phyloP scores from a whole-genome alignment of 2,113 vertebrate genomes.

The Aphelocoma coerulescens region DNA sequence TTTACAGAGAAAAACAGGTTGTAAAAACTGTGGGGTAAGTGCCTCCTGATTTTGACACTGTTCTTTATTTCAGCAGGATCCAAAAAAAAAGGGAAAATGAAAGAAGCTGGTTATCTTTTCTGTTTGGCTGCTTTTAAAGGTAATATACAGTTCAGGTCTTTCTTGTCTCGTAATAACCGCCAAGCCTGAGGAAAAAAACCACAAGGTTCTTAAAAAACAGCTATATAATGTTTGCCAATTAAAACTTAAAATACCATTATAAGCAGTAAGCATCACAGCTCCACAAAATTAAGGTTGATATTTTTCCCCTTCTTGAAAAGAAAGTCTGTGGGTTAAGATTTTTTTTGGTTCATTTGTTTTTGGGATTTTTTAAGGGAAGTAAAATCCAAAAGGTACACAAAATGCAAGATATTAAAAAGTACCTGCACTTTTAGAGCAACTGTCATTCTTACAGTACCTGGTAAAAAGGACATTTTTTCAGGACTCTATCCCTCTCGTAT shows the following conservation, averaged over 20 bases:
- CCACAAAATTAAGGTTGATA: neutral
- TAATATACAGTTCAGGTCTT: slow-evolving; percentile 86
- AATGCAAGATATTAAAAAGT: neutral
- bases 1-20: slow-evolving; percentile 45
- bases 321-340: neutral
- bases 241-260: neutral
- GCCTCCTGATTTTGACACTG: slow-evolving; percentile 34
- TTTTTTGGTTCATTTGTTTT: neutral
- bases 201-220: neutral
- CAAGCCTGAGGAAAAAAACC: slow-evolving; percentile 76
- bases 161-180: slow-evolving; percentile 73
- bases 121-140: slow-evolving; percentile 71
- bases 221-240: neutral
- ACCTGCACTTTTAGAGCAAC: neutral
- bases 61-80: slow-evolving; percentile 60
- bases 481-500: neutral
- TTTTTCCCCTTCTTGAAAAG: neutral
- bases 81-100: neutral
- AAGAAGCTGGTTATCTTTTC: slow-evolving; percentile 71
- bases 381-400: neutral
- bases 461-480: neutral
- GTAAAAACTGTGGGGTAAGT: slow-evolving; percentile 49
- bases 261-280: neutral
- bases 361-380: neutral
- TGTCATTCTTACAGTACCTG: neutral